A percentile compares a stretch with the other conserved stretches of the same genome.
These are phyloP conservation scores for Sitta europaea DNA, from an alignment of 2,113 vertebrate genomes.

Conservation along the genomic window DNA sequence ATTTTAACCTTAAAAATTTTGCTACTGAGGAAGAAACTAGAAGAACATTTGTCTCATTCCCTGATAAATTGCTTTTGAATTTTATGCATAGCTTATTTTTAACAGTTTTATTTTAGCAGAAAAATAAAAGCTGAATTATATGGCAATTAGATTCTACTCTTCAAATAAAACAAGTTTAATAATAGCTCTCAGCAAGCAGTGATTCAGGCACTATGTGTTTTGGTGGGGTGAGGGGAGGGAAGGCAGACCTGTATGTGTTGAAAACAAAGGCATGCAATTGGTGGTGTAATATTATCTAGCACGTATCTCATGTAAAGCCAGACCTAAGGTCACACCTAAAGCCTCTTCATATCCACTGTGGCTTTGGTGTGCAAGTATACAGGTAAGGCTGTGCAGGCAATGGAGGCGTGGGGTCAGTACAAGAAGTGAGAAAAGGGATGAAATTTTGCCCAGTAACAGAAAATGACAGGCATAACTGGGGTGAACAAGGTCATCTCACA, in stretches of 20 bases:
- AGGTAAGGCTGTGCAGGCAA: background rate
- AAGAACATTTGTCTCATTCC: background rate
- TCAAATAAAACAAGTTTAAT: background rate
- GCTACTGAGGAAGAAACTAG: background rate
- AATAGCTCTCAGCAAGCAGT: background rate
- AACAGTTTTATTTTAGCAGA: background rate
- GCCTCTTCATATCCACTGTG: background rate
- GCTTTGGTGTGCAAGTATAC: background rate
- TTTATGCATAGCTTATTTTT: background rate
- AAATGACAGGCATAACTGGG: background rate
- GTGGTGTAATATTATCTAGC: background rate
- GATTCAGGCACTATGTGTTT: background rate
- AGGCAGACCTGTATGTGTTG: background rate
- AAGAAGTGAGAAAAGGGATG: background rate
- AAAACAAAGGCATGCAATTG: background rate
- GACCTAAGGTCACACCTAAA: background rate
- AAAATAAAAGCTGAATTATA: background rate
- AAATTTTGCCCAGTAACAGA: background rate
- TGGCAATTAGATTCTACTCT: background rate
- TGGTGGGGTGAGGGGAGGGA: background rate
- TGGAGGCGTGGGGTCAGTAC: background rate
- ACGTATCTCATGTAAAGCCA: background rate
- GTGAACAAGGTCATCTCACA: background rate
- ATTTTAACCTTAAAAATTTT: background rate
- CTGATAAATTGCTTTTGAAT: background rate